A percentile compares a stretch with the other conserved stretches of the same genome.
Evolutionary conservation across 2,888 invertebrate species (phyloP).

Genomic region (Operophtera brumata): DNA sequence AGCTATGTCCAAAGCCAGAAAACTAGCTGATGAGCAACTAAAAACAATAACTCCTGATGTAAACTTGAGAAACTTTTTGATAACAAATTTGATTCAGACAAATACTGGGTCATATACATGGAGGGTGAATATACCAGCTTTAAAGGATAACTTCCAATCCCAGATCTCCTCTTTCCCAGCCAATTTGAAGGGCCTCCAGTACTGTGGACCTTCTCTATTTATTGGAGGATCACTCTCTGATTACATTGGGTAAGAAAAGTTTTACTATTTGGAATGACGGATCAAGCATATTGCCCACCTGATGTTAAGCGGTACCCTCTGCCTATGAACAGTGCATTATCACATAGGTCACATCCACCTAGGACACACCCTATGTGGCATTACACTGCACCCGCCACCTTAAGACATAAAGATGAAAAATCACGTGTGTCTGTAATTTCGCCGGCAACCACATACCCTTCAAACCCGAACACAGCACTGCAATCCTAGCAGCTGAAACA

Average conservation of each 20-base stretch:
- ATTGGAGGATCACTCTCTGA: conserved; percentile 91
- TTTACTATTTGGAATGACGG: no score
- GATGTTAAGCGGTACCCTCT: no score
- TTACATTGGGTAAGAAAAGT: conserved; percentile 84
- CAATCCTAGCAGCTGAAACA: no score
- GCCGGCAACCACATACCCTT: no score
- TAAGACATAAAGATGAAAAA: no score
- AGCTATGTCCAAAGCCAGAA: conserved; percentile 85
- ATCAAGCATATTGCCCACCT: no score
- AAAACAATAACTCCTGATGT: conserved; percentile 78
- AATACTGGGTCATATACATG: conserved; percentile 84
- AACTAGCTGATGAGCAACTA: conserved; percentile 82
- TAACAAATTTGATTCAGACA: conserved; percentile 90
- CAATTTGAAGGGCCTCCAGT: conserved; percentile 71
- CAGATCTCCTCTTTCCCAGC: conserved; percentile 85
- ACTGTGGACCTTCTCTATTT: conserved; percentile 88
- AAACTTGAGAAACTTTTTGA: conserved; percentile 87
- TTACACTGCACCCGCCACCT: no score
- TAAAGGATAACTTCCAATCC: conserved; percentile 83
- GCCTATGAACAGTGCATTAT: no score
- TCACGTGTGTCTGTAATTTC: no score
- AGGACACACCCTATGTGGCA: no score
- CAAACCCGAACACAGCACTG: no score
- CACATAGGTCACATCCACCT: no score
- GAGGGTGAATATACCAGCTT: conserved; percentile 89